These are phyloP conservation scores for Toxostoma redivivum DNA, from an alignment of 2,113 vertebrate species.

Conservation along the genomic window DNA sequence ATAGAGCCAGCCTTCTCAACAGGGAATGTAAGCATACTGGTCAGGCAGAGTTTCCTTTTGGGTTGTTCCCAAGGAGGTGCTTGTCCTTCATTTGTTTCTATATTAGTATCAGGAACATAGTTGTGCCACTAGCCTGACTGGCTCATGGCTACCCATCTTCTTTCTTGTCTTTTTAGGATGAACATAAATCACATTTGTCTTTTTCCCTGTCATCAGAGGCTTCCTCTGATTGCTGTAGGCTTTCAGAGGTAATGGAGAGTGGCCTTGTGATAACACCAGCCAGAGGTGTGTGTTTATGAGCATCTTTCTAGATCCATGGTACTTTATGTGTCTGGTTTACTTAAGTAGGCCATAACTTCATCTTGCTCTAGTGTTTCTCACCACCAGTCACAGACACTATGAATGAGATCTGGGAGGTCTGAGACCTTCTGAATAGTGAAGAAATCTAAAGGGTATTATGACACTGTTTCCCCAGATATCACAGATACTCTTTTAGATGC, in stretches of 20 bases:
- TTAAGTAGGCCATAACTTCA: not conserved
- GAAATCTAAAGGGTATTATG: not conserved
- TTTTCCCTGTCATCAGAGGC: not conserved
- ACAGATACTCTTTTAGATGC: not conserved
- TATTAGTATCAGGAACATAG: not conserved
- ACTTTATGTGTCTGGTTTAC: not conserved
- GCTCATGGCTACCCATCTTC: not conserved
- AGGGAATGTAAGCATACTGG: not conserved
- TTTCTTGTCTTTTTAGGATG: not conserved
- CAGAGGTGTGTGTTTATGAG: rapidly evolving
- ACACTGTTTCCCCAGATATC: not conserved
- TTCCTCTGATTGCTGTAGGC: not conserved
- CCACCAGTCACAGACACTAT: not conserved
- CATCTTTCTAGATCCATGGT: not conserved
- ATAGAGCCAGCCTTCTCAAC: not conserved
- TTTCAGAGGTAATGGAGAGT: not conserved
- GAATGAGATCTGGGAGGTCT: not conserved
- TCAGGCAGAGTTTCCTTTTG: not conserved
- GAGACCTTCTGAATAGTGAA: not conserved
- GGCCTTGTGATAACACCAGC: not conserved
- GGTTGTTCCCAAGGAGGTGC: not conserved
- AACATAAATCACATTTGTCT: not conserved
- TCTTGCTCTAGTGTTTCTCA: not conserved
- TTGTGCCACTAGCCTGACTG: not conserved
- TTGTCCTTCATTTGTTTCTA: not conserved